Conservation (phyloP, 2,113 vertebrate genomes). For the Thymallus thymallus region DNA sequence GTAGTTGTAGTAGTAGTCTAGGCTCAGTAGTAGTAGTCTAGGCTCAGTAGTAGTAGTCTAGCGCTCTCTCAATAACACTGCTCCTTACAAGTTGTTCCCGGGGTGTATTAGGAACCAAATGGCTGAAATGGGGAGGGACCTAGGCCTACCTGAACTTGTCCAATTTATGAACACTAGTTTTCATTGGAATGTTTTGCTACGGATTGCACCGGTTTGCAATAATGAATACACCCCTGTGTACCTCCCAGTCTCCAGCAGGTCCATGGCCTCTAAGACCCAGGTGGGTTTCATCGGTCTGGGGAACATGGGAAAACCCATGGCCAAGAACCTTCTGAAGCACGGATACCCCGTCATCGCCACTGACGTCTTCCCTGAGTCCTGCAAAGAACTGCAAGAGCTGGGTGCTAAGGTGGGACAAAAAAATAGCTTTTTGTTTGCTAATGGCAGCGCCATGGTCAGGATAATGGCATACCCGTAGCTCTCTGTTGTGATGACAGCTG, state of each 20-base stretch:
- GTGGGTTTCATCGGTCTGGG: slow-evolving; percentile 96
- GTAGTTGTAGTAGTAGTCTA: too few species aligned
- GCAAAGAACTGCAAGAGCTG: slow-evolving; percentile 90
- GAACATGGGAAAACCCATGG: slow-evolving; percentile 99
- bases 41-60: neutral
- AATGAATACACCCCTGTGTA: neutral
- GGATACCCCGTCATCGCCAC: slow-evolving; percentile 92
- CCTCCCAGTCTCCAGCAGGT: slow-evolving; percentile 83
- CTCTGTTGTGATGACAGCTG: too few species aligned
- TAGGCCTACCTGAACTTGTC: too few species aligned
- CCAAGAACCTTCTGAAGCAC: slow-evolving; percentile 93
- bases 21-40: too few species aligned
- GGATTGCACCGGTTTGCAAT: too few species aligned
- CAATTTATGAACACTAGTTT: too few species aligned
- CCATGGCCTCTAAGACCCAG: slow-evolving; percentile 95
- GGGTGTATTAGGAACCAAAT: too few species aligned
- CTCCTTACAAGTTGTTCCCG: neutral
- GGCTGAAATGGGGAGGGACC: too few species aligned
- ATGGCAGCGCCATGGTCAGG: too few species aligned
- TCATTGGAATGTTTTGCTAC: too few species aligned
- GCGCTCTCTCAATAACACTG: too few species aligned
- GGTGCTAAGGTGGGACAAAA: slow-evolving; percentile 85
- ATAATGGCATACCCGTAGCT: too few species aligned
- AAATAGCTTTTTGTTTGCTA: neutral
- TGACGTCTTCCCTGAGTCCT: slow-evolving; percentile 95